A percentile compares a stretch with the other conserved stretches of the same genome.
Evolutionary conservation across 2,888 invertebrate species (phyloP).

Genomic region (Mythimna albipuncta): DNA sequence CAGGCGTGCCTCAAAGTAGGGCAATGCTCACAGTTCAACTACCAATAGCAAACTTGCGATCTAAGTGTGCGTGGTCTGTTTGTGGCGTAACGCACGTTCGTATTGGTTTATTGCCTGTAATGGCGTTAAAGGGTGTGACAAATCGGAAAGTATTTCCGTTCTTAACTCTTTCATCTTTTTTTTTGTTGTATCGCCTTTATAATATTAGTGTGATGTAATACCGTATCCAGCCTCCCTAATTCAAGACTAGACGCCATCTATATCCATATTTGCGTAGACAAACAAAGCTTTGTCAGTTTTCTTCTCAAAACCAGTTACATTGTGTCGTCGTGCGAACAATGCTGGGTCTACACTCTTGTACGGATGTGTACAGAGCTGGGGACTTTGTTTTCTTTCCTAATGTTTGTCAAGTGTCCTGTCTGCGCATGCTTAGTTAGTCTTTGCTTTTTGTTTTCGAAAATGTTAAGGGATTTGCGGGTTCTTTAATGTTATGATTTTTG

Average conservation of each 20-base stretch:
- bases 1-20: no score
- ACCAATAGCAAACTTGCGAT: no score
- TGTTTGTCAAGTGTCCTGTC: conserved; percentile 52
- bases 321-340: conserved; percentile 49
- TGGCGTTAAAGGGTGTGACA: no score
- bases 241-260: conserved; percentile 46
- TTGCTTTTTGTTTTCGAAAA: conserved; percentile 22
- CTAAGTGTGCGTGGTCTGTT: no score
- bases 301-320: conserved; percentile 57
- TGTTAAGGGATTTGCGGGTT: not conserved
- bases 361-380: conserved; percentile 29
- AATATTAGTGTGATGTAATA: not conserved
- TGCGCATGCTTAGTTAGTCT: conserved; percentile 46
- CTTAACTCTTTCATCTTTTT: no score
- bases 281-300: conserved; percentile 45
- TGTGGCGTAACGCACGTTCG: no score
- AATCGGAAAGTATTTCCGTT: no score
- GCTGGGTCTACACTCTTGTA: conserved; percentile 12
- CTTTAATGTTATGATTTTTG: not conserved
- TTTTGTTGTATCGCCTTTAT: no score
- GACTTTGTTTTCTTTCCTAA: conserved; percentile 45
- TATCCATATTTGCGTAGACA: conserved; percentile 51
- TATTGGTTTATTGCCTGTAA: no score
- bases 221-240: conserved; percentile 51
- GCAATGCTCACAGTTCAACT: no score